Evolutionary conservation across 2,113 vertebrate genomes (phyloP), one percentile per base, ranked within the genome.

Genomic region (Melanocharis versteri): DNA sequence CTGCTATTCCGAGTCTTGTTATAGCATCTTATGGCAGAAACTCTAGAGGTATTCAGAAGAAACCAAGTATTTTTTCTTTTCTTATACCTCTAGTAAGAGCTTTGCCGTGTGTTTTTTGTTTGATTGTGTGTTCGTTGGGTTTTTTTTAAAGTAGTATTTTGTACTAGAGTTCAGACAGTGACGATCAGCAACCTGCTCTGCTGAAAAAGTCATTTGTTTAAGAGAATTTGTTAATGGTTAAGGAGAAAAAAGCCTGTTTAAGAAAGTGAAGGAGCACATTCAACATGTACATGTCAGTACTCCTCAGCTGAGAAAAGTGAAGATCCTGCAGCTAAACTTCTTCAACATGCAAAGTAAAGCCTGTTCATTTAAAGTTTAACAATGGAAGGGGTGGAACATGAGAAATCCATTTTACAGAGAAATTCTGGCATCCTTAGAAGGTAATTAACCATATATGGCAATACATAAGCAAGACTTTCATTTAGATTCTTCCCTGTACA

Each of bases 371-470:
- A 30, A 15, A 77, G 60, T 27, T 44, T 68, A 69, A 80, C 21
- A 64, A 28, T 5, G 4, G 7, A 83, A 7, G 3, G 15, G 2
- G 7, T 0, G 0, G 23, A 42, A 69, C 27, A 86, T 11, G 6
- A 93, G 19, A 88, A 72, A 78, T 53, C 20, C 30, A 31, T 44
- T 77, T 78, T 11, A 48, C 10, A 54, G 16, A 58, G 31, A 93
- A 84, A 76, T 73, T 26, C 8, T 64, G n/a, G 10, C 40, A 91
- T 58, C 24, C 24, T 64, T 53, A 65, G 8, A 86, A 83, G 83
- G 72, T 13, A 89, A 48, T 47, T 87, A 18, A 71, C 40, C 3
- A 2, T 20, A 83, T n/a, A 47, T 60, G 56, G 18, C 37, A 78
- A 78, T 13, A 42, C 5, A 22, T 23, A 72, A 86, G 31, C 2